Percentiles rank a stretch among this genome's conserved stretches.
Conservation (phyloP, 2,888 invertebrate species). For the Polylopha cassiicola region DNA sequence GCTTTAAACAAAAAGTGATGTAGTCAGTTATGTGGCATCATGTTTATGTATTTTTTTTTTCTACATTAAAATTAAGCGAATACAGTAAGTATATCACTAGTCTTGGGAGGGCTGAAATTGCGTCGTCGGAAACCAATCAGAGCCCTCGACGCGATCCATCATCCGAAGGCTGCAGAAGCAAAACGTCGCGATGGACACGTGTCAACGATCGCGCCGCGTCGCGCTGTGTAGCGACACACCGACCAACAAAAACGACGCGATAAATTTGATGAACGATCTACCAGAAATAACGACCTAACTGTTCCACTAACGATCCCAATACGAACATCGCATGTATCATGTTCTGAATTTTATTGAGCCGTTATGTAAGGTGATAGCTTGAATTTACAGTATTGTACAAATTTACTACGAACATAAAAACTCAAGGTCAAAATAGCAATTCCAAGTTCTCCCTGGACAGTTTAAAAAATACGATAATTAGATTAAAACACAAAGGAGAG, state of each 20-base stretch:
- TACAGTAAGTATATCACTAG: too few relatives aligned
- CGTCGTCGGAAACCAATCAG: constrained; percentile 39
- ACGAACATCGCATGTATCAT: constrained; percentile 49
- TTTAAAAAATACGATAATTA: too few relatives aligned
- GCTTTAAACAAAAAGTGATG: too few relatives aligned
- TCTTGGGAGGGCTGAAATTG: too few relatives aligned
- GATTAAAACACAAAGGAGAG: constrained; percentile 12
- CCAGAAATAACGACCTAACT: constrained; percentile 55
- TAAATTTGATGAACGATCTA: constrained; percentile 66
- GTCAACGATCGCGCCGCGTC: constrained; percentile 42
- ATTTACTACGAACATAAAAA: constrained; percentile 26
- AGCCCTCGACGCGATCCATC: constrained; percentile 19
- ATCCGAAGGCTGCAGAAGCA: constrained; percentile 40
- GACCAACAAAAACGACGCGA: constrained; percentile 47
- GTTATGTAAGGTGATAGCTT: constrained; percentile 24
- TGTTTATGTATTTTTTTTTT: too few relatives aligned
- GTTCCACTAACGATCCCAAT: constrained; percentile 59
- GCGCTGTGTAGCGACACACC: constrained; percentile 33
- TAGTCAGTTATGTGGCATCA: too few relatives aligned
- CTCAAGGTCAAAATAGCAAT: too few relatives aligned
- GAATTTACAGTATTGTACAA: constrained; percentile 32
- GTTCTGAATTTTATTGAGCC: constrained; percentile 47
- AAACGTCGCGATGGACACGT: constrained; percentile 46
- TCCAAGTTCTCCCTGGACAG: too few relatives aligned
- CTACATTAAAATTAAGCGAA: too few relatives aligned